Percentiles rank a stretch among this genome's conserved stretches.
phyloP scores from a whole-genome alignment of 2,888 invertebrate species.

The Drosophila lacicola region DNA sequence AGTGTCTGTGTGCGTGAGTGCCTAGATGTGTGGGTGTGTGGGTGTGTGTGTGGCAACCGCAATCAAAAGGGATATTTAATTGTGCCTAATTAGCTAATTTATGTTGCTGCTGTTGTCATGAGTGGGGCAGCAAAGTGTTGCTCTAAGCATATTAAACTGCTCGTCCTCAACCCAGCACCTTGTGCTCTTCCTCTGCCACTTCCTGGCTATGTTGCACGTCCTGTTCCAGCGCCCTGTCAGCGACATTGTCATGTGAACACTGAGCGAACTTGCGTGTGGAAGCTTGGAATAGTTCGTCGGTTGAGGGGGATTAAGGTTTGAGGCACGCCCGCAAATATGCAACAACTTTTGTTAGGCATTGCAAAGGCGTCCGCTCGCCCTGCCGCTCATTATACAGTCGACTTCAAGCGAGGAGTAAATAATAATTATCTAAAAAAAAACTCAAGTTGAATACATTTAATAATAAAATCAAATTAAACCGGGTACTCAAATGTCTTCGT shows the following conservation, averaged over 20 bases:
- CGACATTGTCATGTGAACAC: slow-evolving; percentile 43
- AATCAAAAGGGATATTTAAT: slow-evolving; percentile 80
- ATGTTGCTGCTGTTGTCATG: slow-evolving; percentile 60
- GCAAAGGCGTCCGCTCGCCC: not conserved
- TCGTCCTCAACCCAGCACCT: slow-evolving; percentile 7
- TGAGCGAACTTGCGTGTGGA: slow-evolving; percentile 16
- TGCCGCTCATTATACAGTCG: no score
- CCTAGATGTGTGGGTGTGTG: slow-evolving; percentile 9
- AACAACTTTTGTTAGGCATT: slow-evolving; percentile 20
- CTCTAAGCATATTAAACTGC: slow-evolving; percentile 69
- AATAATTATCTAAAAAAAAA: no score
- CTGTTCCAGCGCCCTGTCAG: slow-evolving; percentile 17
- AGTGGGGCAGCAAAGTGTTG: slow-evolving; percentile 59
- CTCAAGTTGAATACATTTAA: no score
- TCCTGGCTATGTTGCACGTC: slow-evolving; percentile 8
- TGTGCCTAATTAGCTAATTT: slow-evolving; percentile 80
- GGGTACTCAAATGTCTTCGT: no score
- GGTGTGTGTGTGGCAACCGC: slow-evolving; percentile 58
- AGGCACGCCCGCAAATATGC: slow-evolving; percentile 47
- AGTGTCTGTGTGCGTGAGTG: slow-evolving; percentile 7
- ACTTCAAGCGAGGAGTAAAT: no score
- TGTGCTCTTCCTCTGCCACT: not conserved
- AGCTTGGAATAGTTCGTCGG: not conserved
- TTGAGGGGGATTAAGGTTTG: not conserved
- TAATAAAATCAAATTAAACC: no score